Evolutionary conservation across 1,140 invertebrate species (phyloP), one percentile per base, ranked within the genome.

Genomic region (Harpegnathos saltator): DNA sequence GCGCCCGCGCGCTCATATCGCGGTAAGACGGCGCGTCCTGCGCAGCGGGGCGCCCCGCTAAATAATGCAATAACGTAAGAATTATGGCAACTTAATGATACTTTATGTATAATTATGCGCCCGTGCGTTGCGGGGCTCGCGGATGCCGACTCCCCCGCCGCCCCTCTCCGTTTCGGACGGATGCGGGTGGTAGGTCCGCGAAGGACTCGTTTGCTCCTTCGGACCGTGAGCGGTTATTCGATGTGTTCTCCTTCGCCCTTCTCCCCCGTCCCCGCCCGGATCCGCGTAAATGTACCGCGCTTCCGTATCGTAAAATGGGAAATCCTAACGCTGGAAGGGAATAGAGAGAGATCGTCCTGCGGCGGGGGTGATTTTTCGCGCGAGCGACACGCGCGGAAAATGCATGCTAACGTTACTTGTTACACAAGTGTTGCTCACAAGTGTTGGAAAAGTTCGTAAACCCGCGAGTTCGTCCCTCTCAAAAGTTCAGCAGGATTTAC

Each of bases 31-130:
- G 84, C 89, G 82, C 89, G 75, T 91, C 83, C 86, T 19, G 74
- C 92, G 54, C 92, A 89, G 90, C 91, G 82, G 92, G 92, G 88
- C 15, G 86, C 88, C 90, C 73, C 61, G 88, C 91, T 93, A 94
- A 94, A 94, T 94, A 94, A 94, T 91, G 92, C 91, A 94, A 93
- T 93, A 93, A 93, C 89, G 81, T 82, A 92, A 93, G 91, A 94
- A 92, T 92, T 93, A 93, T 92, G 90, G 91, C 89, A 91, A 92
- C 89, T 92, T 93, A 91, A 93, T 93, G 92, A 93, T 93, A 92
- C 90, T 93, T 94, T 93, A 93, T 93, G 91, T 91, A 91, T 93
- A 93, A 94, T 93, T 93, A 93, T 89, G 82, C 82, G 84, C 17
- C 59, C n/a, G n/a, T 83, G 69, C 85, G 75, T 87, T 77, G 82